A percentile compares a stretch with the other conserved stretches of the same genome.
These are phyloP conservation scores for Brachypteracias leptosomus DNA, from an alignment of 2,113 vertebrate species.

Conservation along the genomic window DNA sequence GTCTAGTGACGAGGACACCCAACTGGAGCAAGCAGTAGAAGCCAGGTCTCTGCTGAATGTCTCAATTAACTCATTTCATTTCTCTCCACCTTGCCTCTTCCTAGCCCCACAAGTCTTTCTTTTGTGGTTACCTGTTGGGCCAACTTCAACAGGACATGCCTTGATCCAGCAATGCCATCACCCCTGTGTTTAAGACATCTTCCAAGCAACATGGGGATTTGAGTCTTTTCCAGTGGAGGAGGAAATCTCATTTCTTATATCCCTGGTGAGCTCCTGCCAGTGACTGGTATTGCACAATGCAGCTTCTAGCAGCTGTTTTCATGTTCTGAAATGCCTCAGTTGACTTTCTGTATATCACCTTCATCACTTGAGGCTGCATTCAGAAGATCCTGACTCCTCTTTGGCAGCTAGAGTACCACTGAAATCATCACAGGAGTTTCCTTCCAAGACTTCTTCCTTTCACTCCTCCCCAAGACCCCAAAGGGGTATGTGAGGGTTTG, in stretches of 20 bases:
- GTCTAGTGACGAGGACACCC: not conserved
- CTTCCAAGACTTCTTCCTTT: not conserved
- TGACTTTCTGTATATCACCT: not conserved
- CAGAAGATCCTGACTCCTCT: not conserved
- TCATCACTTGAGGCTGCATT: not conserved
- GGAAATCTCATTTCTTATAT: not conserved
- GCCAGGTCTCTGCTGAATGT: not conserved
- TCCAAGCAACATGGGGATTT: rapidly evolving
- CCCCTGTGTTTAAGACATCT: not conserved
- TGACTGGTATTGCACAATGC: rapidly evolving
- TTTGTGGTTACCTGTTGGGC: not conserved
- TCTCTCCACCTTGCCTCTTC: not conserved
- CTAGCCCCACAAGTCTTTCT: not conserved
- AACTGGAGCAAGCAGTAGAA: not conserved
- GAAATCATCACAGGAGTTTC: not conserved
- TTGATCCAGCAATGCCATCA: not conserved
- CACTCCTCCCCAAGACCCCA: not conserved
- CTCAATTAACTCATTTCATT: not conserved
- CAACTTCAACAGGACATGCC: not conserved
- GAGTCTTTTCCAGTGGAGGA: not conserved
- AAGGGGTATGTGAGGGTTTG: not conserved
- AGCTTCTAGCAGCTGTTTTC: not conserved
- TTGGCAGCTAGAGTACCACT: not conserved
- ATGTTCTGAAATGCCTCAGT: not conserved
- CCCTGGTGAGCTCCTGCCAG: not conserved